Evolutionary conservation across 2,113 vertebrate genomes (phyloP).

Genomic region (Spea multiplicata): DNA sequence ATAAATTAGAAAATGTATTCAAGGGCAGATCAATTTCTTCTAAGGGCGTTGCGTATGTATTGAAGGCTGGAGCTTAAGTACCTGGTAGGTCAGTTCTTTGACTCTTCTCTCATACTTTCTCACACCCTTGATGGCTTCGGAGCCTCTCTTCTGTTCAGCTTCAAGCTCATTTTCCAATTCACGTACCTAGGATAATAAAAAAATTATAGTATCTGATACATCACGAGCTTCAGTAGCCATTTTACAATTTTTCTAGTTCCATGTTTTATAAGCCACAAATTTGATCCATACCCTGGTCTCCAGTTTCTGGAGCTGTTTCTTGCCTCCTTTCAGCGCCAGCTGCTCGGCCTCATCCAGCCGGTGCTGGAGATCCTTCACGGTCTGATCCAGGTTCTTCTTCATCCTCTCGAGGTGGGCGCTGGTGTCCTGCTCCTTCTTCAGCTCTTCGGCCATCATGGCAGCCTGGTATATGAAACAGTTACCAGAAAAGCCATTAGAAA

Average conservation of each 20-base stretch:
- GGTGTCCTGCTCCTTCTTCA: conserved; percentile 70
- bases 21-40: too few relatives aligned
- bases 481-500: neutral
- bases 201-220: neutral
- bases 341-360: conserved; percentile 64
- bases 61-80: neutral
- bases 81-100: conserved; percentile 67
- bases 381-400: conserved; percentile 71
- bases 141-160: conserved; percentile 59
- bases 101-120: conserved; percentile 60
- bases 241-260: neutral
- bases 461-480: conserved; percentile 51
- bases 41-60: too few relatives aligned
- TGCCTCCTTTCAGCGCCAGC: conserved; percentile 67
- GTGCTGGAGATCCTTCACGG: conserved; percentile 65
- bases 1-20: neutral
- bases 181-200: conserved; percentile 54
- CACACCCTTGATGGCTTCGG: conserved; percentile 61
- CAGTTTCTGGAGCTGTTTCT: conserved; percentile 69
- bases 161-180: conserved; percentile 67
- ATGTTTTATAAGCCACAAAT: neutral
- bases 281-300: conserved; percentile 59
- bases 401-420: conserved; percentile 66
- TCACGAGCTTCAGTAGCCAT: neutral
- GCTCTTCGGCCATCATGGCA: conserved; percentile 66